Percentiles rank a stretch among this genome's conserved stretches.
Conservation (phyloP, 2,113 vertebrate genomes). For the Oceanites oceanicus region DNA sequence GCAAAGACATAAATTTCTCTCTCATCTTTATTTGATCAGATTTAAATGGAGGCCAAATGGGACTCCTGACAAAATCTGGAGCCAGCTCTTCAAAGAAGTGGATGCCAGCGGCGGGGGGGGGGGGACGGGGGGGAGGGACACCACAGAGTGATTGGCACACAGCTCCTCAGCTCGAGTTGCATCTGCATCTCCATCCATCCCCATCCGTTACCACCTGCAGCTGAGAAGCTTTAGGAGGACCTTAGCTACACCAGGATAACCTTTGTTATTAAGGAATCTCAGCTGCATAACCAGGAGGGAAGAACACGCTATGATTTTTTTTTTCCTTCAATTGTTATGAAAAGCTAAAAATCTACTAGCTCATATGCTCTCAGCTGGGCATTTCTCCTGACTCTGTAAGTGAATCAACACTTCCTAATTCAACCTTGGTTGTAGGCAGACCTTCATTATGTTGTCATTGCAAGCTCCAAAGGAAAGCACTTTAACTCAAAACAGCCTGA, state of each 20-base stretch:
- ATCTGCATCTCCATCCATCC: background rate
- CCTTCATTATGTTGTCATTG: background rate
- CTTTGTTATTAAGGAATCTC: background rate
- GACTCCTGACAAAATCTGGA: background rate
- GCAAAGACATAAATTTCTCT: background rate
- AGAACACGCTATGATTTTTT: background rate
- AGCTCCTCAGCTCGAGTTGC: background rate
- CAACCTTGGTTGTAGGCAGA: background rate
- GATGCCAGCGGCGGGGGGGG: background rate
- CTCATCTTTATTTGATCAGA: background rate
- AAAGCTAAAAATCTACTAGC: background rate
- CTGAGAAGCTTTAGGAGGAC: background rate
- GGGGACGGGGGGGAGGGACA: accelerated
- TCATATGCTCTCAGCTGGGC: background rate
- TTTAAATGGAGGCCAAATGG: background rate
- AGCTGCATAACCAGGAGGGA: background rate
- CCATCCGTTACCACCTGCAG: background rate
- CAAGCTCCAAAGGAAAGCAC: background rate
- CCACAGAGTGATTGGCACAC: background rate
- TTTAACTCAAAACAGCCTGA: background rate
- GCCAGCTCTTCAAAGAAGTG: background rate
- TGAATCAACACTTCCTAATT: background rate
- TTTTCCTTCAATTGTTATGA: background rate
- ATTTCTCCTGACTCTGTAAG: background rate
- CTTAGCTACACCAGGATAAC: background rate